A percentile compares a stretch with the other conserved stretches of the same genome.
These are phyloP conservation scores for Drosophila austrosaltans DNA, from an alignment of 2,888 invertebrate species.

Conservation along the genomic window DNA sequence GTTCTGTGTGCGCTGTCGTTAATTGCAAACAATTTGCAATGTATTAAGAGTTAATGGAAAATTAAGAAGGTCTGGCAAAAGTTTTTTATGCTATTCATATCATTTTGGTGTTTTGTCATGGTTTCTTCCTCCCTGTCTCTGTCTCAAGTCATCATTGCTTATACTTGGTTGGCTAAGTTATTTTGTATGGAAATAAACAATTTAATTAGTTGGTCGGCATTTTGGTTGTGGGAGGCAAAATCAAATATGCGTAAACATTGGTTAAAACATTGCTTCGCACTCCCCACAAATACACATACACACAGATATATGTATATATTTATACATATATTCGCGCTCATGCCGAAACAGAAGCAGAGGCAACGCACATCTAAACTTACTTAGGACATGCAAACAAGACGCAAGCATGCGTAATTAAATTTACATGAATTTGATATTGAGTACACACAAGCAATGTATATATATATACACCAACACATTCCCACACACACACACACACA, in stretches of 20 bases:
- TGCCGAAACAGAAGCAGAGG: not conserved
- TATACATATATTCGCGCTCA: too few species aligned
- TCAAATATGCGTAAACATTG: conserved; percentile 76
- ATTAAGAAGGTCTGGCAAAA: not conserved
- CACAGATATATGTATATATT: conserved; percentile 11
- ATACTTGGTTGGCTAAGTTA: conserved; percentile 37
- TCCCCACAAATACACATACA: not conserved
- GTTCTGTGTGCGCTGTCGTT: conserved; percentile 36
- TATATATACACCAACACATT: too few species aligned
- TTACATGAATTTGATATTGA: conserved; percentile 78
- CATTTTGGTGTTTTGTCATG: too few species aligned
- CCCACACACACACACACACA: conserved; percentile 1
- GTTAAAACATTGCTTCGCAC: conserved; percentile 36
- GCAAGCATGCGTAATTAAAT: conserved; percentile 77
- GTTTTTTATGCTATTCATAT: too few species aligned
- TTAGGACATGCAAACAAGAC: conserved; percentile 62
- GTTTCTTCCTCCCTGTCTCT: not conserved
- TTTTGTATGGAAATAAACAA: conserved; percentile 50
- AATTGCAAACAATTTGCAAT: conserved; percentile 73
- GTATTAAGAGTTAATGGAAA: conserved; percentile 66
- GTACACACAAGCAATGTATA: conserved; percentile 42
- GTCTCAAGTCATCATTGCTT: conserved; percentile 27
- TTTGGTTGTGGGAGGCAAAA: conserved; percentile 39
- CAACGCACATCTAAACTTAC: conserved; percentile 9
- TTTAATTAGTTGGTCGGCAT: conserved; percentile 63